phyloP scores from a whole-genome alignment of 2,797 vertebrate species.

The Cetoscarus ocellatus region DNA sequence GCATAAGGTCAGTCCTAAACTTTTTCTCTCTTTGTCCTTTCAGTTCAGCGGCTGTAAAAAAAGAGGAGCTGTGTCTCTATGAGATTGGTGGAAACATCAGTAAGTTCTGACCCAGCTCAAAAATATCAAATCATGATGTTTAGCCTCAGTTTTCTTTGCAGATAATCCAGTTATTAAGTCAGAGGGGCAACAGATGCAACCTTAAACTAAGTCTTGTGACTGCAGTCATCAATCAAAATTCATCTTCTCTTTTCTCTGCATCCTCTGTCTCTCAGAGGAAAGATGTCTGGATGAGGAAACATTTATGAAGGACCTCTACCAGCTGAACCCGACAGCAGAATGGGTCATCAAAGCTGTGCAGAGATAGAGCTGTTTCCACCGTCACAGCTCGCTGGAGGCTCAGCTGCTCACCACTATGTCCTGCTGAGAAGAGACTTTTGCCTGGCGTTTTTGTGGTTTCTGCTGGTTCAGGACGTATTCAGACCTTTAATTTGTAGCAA shows the following conservation, averaged over 20 bases:
- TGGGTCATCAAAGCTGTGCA: conserved; percentile 93
- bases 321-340: conserved; percentile 95
- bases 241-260: neutral
- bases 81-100: conserved; percentile 96
- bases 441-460: conserved; percentile 16
- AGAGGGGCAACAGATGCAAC: neutral
- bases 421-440: conserved; percentile 1
- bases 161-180: neutral
- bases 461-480: conserved; percentile 3
- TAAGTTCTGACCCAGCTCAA: conserved; percentile 72
- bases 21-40: conserved; percentile 13
- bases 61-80: conserved; percentile 90
- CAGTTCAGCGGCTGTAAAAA: conserved; percentile 79
- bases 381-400: neutral
- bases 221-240: neutral
- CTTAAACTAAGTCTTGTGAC: too few relatives aligned
- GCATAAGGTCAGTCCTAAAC: neutral
- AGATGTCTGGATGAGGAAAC: conserved; percentile 93
- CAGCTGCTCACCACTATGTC: conserved; percentile 7
- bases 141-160: neutral
- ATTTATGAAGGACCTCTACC: conserved; percentile 94
- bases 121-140: neutral
- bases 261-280: conserved; percentile 83
- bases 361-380: conserved; percentile 55
- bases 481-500: conserved; percentile 4